Evolutionary conservation across 2,888 invertebrate genomes (phyloP).

Genomic region (Herminia tarsipennalis): DNA sequence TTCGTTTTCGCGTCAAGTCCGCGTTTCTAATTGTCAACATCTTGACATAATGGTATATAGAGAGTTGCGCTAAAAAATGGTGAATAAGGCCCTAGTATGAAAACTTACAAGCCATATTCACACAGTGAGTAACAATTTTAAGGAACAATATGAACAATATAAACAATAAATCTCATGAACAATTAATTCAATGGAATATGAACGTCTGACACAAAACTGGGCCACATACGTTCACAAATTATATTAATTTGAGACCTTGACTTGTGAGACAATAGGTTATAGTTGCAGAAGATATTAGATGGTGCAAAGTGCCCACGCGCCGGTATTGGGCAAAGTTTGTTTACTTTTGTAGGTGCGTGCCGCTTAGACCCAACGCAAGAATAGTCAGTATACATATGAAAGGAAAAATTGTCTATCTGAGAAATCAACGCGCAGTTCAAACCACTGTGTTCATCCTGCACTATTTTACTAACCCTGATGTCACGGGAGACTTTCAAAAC

Average conservation of each 20-base stretch:
- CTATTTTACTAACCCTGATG: no score
- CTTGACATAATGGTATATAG: no score
- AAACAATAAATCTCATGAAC: constrained; percentile 12
- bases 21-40: no score
- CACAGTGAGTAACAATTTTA: neutral
- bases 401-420: no score
- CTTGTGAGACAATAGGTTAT: constrained; percentile 39
- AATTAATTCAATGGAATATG: constrained; percentile 14
- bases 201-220: constrained; percentile 29
- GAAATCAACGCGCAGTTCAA: no score
- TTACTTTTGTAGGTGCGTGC: neutral
- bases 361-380: neutral
- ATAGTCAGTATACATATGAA: neutral
- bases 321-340: neutral
- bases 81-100: no score
- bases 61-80: no score
- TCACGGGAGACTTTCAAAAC: no score
- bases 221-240: constrained; percentile 36
- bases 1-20: no score
- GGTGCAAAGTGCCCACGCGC: constrained; percentile 13
- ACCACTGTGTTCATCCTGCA: no score
- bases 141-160: constrained; percentile 2
- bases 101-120: no score
- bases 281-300: constrained; percentile 43
- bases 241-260: constrained; percentile 41